phyloP scores from a whole-genome alignment of 2,113 vertebrate genomes.

The Macheiramphus alcinus region DNA sequence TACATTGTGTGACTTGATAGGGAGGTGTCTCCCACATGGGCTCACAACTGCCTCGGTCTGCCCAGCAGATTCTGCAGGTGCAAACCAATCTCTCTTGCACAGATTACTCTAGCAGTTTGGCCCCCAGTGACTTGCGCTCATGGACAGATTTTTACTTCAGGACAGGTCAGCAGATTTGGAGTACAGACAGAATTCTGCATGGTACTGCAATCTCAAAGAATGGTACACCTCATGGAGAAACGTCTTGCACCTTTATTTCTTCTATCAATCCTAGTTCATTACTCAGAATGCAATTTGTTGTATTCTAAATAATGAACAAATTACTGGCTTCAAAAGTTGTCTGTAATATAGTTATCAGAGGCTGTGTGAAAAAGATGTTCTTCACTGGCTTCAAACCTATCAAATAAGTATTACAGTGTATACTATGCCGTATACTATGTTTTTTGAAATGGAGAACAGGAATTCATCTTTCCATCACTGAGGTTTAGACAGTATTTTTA shows the following conservation, averaged over 20 bases:
- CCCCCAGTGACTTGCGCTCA: too few species aligned
- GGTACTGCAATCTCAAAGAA: neutral
- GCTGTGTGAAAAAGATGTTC: neutral
- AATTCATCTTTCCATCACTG: neutral
- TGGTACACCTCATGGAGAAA: fast-evolving
- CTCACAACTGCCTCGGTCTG: neutral
- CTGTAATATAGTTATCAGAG: neutral
- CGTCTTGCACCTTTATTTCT: neutral
- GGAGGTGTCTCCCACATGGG: neutral
- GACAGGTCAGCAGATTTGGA: neutral
- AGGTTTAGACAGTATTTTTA: neutral
- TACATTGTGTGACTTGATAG: neutral
- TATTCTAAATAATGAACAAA: neutral
- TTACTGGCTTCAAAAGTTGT: neutral
- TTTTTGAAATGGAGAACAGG: neutral
- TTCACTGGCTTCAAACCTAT: neutral
- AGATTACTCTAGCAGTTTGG: neutral
- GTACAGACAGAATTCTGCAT: neutral
- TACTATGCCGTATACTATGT: neutral
- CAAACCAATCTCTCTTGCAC: neutral
- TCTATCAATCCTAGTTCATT: neutral
- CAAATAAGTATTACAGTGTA: neutral
- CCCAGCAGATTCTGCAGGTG: neutral
- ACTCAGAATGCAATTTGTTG: neutral
- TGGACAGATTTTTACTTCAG: neutral